These are phyloP conservation scores for Champsocephalus gunnari DNA, from an alignment of 2,797 vertebrate genomes.

Conservation along the genomic window DNA sequence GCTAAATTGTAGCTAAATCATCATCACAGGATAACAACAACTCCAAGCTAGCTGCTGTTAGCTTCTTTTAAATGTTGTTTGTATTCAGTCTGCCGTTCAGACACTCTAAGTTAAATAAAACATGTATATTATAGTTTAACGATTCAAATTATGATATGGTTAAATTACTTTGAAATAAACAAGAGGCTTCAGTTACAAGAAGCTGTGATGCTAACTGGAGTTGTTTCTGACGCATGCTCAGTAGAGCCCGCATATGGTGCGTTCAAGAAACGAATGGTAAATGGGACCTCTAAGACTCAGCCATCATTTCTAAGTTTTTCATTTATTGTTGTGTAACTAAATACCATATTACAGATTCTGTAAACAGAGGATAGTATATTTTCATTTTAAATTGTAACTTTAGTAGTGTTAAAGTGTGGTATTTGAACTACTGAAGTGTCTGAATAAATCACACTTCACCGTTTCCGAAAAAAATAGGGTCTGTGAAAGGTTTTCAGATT, in stretches of 20 bases:
- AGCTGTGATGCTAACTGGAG: background rate
- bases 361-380: too few species aligned
- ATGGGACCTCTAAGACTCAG: rapidly evolving
- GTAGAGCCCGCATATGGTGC: background rate
- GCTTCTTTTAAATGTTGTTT: background rate
- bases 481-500: too few species aligned
- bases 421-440: too few species aligned
- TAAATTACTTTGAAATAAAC: rapidly evolving
- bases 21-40: background rate
- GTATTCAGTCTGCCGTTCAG: rapidly evolving
- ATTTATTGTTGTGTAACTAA: too few species aligned
- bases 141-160: too few species aligned
- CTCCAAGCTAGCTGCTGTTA: constrained; percentile 9
- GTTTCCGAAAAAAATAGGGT: too few species aligned
- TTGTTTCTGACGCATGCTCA: constrained; percentile 26
- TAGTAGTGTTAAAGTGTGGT: too few species aligned
- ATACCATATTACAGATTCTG: too few species aligned
- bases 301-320: too few species aligned
- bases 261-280: background rate
- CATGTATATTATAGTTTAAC: rapidly evolving
- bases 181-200: rapidly evolving
- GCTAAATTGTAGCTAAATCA: constrained; percentile 3
- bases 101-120: rapidly evolving
- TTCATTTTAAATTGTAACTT: too few species aligned
- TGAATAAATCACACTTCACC: too few species aligned